phyloP scores from a whole-genome alignment of 2,797 vertebrate species.

The Spatula versicolor region DNA sequence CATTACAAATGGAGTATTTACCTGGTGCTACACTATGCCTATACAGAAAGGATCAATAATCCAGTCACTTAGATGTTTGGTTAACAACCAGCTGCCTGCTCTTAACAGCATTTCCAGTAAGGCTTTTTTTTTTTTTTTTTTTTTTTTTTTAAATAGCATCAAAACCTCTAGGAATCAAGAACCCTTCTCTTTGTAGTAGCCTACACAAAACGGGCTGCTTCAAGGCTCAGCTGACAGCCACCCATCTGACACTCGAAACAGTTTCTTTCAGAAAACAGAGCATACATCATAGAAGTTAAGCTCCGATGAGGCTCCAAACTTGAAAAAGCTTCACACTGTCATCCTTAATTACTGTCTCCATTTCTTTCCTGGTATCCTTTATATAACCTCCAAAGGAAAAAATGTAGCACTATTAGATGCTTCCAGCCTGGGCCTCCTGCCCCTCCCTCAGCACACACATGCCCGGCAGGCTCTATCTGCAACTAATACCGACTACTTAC shows the following conservation, averaged over 20 bases:
- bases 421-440: background rate
- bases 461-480: background rate
- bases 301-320: background rate
- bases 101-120: background rate
- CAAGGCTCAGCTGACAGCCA: background rate
- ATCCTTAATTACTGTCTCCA: background rate
- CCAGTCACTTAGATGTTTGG: background rate
- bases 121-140: background rate
- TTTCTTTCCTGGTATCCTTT: slow-evolving; percentile 3
- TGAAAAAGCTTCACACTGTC: background rate
- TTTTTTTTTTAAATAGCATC: background rate
- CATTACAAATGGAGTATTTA: slow-evolving; percentile 12
- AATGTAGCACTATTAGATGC: background rate
- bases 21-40: background rate
- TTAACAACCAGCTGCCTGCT: background rate
- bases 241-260: background rate
- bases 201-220: background rate
- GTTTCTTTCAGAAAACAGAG: background rate
- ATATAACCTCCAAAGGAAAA: slow-evolving; percentile 18
- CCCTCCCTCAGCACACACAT: background rate
- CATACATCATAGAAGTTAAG: background rate
- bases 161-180: background rate
- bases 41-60: slow-evolving; percentile 10
- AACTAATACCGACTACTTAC: slow-evolving; percentile 13
- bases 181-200: background rate